These are phyloP conservation scores for Seriola dumerili DNA, from an alignment of 2,113 vertebrate species.

Conservation along the genomic window DNA sequence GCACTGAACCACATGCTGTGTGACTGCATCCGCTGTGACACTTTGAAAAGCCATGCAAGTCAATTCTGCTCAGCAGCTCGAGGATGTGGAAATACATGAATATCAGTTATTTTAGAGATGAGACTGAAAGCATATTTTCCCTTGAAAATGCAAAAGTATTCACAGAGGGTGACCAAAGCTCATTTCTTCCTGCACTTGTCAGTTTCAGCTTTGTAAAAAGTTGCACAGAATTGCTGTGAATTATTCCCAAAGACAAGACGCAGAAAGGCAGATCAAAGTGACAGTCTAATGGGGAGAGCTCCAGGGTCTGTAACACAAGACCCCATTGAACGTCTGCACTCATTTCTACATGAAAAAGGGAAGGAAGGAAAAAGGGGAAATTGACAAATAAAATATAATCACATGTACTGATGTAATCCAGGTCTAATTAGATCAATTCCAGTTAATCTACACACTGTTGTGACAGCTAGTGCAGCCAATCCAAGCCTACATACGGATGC, in stretches of 20 bases:
- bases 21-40: slow-evolving; percentile 9
- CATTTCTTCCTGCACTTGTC: slow-evolving; percentile 14
- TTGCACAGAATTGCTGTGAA: slow-evolving; percentile 25
- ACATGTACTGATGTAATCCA: not conserved
- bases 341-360: not conserved
- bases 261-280: slow-evolving; percentile 37
- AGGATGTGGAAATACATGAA: slow-evolving; percentile 16
- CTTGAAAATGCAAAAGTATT: slow-evolving; percentile 39
- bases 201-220: slow-evolving; percentile 16
- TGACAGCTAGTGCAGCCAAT: not conserved
- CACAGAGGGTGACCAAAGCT: slow-evolving; percentile 24
- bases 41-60: slow-evolving; percentile 41
- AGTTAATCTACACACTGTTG: not conserved
- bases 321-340: not conserved
- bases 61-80: slow-evolving; percentile 9
- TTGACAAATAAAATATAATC: not conserved
- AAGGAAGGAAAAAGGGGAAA: not conserved
- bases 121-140: slow-evolving; percentile 1
- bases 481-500: not conserved
- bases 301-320: slow-evolving; percentile 1
- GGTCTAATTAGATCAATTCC: not conserved
- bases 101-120: slow-evolving; percentile 28
- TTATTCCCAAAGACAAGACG: slow-evolving; percentile 34
- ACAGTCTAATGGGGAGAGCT: slow-evolving; percentile 2
- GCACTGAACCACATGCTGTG: slow-evolving; percentile 1